Conservation (phyloP, 2,113 vertebrate species). For the Trematocara stigmaticum region DNA sequence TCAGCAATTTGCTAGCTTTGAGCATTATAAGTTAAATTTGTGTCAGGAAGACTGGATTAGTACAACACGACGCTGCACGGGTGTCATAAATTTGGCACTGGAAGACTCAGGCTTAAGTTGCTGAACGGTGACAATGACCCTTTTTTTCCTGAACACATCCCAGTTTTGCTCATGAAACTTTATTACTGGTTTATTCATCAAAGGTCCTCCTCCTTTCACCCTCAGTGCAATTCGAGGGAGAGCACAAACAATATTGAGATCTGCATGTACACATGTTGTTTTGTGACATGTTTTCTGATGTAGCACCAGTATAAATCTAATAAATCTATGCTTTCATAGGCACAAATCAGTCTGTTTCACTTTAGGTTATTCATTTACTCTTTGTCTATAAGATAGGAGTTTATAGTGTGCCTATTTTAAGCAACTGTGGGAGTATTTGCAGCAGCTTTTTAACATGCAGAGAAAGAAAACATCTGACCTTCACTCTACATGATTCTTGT, state of each 20-base stretch:
- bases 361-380: background rate
- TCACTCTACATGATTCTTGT: slow-evolving; percentile 14
- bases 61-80: background rate
- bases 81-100: background rate
- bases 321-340: background rate
- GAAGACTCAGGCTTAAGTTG: background rate
- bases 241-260: background rate
- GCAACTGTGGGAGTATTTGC: background rate
- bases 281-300: background rate
- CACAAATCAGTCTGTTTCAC: background rate
- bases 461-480: slow-evolving; percentile 24
- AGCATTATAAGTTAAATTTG: background rate
- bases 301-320: background rate
- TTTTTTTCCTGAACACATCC: background rate
- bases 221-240: background rate
- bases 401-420: background rate
- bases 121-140: background rate
- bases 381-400: background rate
- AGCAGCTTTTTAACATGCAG: slow-evolving; percentile 4
- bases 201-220: background rate
- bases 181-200: background rate
- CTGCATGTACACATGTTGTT: background rate
- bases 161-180: background rate
- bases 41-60: background rate
- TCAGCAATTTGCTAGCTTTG: background rate